A percentile compares a stretch with the other conserved stretches of the same genome.
phyloP scores from a whole-genome alignment of 2,113 vertebrate genomes.

The Phaetusa simplex region DNA sequence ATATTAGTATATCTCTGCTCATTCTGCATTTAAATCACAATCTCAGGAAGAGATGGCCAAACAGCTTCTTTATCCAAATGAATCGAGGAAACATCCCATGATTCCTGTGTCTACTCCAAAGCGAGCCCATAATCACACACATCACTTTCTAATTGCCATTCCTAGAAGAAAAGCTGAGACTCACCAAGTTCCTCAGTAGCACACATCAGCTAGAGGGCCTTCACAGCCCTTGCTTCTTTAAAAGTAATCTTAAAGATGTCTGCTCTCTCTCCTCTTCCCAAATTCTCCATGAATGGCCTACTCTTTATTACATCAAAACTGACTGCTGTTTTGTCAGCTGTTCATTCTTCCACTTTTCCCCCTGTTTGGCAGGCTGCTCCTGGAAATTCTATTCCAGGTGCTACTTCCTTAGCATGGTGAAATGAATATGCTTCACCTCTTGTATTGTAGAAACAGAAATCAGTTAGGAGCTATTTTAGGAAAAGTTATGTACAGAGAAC shows the following conservation, averaged over 20 bases:
- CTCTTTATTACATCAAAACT: neutral
- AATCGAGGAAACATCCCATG: neutral
- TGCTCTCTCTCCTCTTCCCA: neutral
- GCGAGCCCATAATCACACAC: neutral
- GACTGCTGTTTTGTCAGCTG: neutral
- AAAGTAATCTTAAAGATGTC: neutral
- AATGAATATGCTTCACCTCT: neutral
- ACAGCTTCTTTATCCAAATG: neutral
- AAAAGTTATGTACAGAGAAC: neutral
- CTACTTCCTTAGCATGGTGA: neutral
- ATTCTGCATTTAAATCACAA: neutral
- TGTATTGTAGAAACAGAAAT: neutral
- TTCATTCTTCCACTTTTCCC: neutral
- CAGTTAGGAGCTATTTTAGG: neutral
- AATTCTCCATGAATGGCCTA: neutral
- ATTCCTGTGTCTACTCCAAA: neutral
- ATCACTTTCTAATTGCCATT: neutral
- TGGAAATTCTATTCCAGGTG: neutral
- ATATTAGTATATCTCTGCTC: neutral
- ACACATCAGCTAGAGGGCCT: neutral
- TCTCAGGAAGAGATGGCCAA: neutral
- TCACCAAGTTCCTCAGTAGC: neutral
- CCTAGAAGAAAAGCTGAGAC: neutral
- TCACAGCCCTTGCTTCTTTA: neutral
- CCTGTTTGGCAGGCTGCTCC: neutral